These are phyloP conservation scores for Caerostris darwini DNA, from an alignment of 1,140 invertebrate species.

Conservation along the genomic window DNA sequence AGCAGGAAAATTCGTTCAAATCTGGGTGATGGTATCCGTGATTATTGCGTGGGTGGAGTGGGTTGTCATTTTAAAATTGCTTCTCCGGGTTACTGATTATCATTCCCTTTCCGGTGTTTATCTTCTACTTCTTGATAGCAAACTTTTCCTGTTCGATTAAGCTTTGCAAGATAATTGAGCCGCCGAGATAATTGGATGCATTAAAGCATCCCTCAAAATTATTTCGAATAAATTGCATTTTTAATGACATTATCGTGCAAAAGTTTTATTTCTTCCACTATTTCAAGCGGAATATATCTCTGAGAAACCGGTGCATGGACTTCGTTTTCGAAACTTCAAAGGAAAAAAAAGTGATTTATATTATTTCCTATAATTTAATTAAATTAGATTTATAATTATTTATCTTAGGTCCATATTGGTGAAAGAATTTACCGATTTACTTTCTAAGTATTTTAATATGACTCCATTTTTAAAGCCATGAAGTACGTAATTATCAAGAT, in stretches of 20 bases:
- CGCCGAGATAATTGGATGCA: conserved; percentile 1
- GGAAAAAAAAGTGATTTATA: too few relatives aligned
- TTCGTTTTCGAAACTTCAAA: not conserved
- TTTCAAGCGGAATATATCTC: not conserved
- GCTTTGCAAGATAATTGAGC: not conserved
- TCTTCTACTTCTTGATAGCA: conserved; percentile 10
- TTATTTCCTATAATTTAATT: too few relatives aligned
- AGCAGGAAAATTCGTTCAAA: conserved; percentile 4
- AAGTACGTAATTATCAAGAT: too few relatives aligned
- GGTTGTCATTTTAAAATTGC: conserved; percentile 71
- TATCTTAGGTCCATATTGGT: too few relatives aligned
- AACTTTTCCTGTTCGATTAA: conserved; percentile 41
- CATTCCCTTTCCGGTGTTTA: conserved; percentile 41
- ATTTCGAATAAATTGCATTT: conserved; percentile 32
- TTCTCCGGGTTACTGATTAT: conserved; percentile 53
- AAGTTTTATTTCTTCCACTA: not conserved
- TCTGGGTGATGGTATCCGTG: not conserved
- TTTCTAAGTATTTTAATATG: too few relatives aligned
- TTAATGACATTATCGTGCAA: not conserved
- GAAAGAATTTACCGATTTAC: too few relatives aligned
- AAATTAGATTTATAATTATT: too few relatives aligned
- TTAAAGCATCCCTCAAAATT: conserved; percentile 29
- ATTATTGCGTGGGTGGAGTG: conserved; percentile 29
- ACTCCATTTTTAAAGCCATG: too few relatives aligned
- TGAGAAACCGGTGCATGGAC: not conserved